phyloP scores from a whole-genome alignment of 2,113 vertebrate genomes.

The Oncorhynchus gorbuscha region DNA sequence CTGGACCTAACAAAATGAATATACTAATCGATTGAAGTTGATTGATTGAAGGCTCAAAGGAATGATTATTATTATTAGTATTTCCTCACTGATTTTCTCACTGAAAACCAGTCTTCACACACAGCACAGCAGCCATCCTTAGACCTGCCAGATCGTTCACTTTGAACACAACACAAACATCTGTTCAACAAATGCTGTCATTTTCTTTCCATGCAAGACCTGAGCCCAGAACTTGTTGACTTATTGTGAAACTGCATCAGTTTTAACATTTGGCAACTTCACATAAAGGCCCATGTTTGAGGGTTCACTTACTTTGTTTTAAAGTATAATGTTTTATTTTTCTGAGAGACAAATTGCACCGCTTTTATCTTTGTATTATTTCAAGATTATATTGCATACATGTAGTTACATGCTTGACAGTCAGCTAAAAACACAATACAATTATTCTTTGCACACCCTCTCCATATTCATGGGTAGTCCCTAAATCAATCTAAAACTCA shows the following conservation, averaged over 20 bases:
- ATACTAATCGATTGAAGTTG: background rate
- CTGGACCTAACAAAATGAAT: background rate
- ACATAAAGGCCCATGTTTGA: conserved; percentile 17
- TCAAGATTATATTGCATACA: background rate
- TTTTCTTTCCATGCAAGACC: conserved; percentile 38
- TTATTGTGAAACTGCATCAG: conserved; percentile 33
- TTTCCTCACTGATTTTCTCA: conserved; percentile 9
- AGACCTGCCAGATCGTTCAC: conserved; percentile 19
- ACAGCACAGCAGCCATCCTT: background rate
- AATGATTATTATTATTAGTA: background rate
- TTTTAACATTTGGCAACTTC: conserved; percentile 35
- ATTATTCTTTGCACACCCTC: background rate
- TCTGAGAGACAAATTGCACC: background rate
- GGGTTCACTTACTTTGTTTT: conserved; percentile 1
- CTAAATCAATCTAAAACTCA: background rate
- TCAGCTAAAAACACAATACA: background rate
- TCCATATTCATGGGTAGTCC: background rate
- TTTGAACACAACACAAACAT: conserved; percentile 49
- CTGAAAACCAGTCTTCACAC: conserved; percentile 25
- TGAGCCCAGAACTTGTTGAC: conserved; percentile 28
- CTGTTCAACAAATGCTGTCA: conserved; percentile 40
- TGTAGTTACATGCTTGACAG: background rate
- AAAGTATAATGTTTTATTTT: background rate
- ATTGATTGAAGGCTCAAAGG: background rate
- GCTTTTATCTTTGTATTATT: background rate